Conservation (phyloP, 92 coral and sea anemone species). For the Meandrina meandrites region DNA sequence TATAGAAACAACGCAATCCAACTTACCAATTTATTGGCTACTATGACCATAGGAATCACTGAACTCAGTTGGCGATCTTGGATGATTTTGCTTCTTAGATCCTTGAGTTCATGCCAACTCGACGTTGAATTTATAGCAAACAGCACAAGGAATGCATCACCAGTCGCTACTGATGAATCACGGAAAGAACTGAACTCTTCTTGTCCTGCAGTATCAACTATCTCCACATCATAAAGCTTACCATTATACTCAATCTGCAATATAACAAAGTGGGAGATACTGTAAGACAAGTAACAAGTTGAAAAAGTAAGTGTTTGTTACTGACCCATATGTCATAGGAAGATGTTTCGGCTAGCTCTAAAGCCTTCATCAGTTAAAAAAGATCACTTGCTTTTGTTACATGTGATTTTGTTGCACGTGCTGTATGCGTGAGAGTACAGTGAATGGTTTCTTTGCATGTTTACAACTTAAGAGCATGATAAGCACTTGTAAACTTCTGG, state of each 20-base stretch:
- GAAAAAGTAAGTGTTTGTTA: too few relatives aligned
- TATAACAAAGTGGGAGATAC: not conserved
- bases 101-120: constrained; percentile 98
- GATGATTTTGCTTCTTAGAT: constrained; percentile 90
- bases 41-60: constrained; percentile 89
- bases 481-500: too few relatives aligned
- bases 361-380: too few relatives aligned
- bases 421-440: too few relatives aligned
- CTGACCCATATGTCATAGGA: too few relatives aligned
- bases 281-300: not conserved
- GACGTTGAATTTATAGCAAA: constrained; percentile 96
- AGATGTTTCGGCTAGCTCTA: too few relatives aligned
- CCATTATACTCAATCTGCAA: constrained; percentile 88
- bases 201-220: constrained; percentile 98
- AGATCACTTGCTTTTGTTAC: too few relatives aligned
- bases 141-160: constrained; percentile 95
- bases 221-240: constrained; percentile 90
- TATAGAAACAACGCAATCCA: not conserved
- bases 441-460: too few relatives aligned
- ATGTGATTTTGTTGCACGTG: too few relatives aligned
- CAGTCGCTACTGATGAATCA: constrained; percentile 96
- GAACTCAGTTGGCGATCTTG: constrained; percentile 78
- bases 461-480: too few relatives aligned
- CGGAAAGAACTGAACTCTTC: constrained; percentile 98
- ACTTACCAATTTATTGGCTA: constrained; percentile 94